phyloP scores from a whole-genome alignment of 2,888 invertebrate genomes.

The Spodoptera picta region DNA sequence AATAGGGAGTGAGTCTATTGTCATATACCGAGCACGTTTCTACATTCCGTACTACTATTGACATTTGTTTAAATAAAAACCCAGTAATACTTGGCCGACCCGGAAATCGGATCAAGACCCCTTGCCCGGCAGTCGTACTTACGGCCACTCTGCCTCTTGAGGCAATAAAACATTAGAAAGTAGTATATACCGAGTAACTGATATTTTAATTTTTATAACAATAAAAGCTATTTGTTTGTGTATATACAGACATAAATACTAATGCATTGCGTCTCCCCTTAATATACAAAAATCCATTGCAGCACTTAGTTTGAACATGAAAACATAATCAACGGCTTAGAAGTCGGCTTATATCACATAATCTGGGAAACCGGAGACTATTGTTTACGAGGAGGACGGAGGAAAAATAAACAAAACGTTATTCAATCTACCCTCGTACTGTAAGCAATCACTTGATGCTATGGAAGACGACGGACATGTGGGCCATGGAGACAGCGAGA shows the following conservation, averaged over 20 bases:
- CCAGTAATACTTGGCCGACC: too few species aligned
- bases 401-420: conserved; percentile 85
- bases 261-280: not conserved
- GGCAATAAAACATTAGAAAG: too few species aligned
- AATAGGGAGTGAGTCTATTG: too few species aligned
- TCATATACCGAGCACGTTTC: too few species aligned
- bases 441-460: conserved; percentile 81
- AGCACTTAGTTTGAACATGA: conserved; percentile 42
- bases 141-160: too few species aligned
- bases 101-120: too few species aligned
- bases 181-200: too few species aligned
- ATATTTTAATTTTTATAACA: too few species aligned
- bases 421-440: conserved; percentile 83
- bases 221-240: too few species aligned
- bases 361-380: conserved; percentile 60
- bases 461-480: conserved; percentile 57
- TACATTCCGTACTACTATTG: too few species aligned
- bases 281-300: not conserved
- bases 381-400: conserved; percentile 70
- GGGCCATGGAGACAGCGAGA: conserved; percentile 61
- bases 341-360: conserved; percentile 55
- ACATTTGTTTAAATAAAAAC: too few species aligned
- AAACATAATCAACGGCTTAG: conserved; percentile 51
- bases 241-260: not conserved
- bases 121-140: too few species aligned